Percentiles rank a stretch among this genome's conserved stretches.
These are phyloP conservation scores for Nipponacmea schrenckii DNA, from an alignment of 2,888 invertebrate species.

Conservation along the genomic window DNA sequence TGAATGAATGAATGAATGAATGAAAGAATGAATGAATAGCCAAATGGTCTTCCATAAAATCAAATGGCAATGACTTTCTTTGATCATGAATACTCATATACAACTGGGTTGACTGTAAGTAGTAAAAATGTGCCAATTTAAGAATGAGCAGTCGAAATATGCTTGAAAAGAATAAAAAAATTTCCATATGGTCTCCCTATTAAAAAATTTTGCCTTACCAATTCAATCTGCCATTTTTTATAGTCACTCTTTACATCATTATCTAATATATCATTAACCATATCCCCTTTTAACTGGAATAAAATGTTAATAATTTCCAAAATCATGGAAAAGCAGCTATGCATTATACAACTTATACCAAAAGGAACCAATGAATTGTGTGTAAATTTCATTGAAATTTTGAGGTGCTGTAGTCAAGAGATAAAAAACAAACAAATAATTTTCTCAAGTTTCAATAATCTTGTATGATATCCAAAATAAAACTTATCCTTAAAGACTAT, in stretches of 20 bases:
- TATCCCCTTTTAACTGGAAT: not conserved
- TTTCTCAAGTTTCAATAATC: too few relatives aligned
- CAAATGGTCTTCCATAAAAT: not conserved
- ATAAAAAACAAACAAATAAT: too few relatives aligned
- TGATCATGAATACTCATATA: not conserved
- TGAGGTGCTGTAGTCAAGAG: too few relatives aligned
- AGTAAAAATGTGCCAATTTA: not conserved
- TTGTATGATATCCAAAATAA: too few relatives aligned
- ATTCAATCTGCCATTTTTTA: constrained; percentile 49
- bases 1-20: too few relatives aligned
- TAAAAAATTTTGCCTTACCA: constrained; percentile 35
- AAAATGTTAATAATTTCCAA: not conserved
- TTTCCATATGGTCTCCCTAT: too few relatives aligned
- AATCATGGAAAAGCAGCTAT: not conserved
- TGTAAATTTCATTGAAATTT: too few relatives aligned
- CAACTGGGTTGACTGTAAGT: not conserved
- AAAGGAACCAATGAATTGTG: too few relatives aligned
- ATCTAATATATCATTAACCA: not conserved
- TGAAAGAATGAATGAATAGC: not conserved
- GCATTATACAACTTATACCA: too few relatives aligned
- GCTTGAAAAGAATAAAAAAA: too few relatives aligned
- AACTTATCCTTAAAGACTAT: too few relatives aligned
- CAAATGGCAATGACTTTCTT: not conserved
- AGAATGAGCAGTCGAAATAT: too few relatives aligned
- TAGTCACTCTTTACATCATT: constrained; percentile 32